These are phyloP conservation scores for Tupaia tana DNA, from an alignment of 2,113 vertebrate species.

Conservation along the genomic window DNA sequence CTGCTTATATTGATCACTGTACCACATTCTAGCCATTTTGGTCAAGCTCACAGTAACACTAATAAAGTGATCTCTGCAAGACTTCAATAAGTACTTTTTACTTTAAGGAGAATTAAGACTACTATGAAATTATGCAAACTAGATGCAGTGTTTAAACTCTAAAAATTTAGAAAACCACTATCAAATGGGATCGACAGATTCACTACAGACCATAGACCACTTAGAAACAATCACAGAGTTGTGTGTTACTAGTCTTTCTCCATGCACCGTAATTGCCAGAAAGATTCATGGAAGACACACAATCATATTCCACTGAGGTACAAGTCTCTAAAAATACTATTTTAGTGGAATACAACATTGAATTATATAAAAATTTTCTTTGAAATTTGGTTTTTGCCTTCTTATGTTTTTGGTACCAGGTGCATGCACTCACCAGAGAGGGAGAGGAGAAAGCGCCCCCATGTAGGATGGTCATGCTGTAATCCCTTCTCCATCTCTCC, in stretches of 20 bases:
- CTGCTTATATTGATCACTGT: not conserved
- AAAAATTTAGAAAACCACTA: slow-evolving; percentile 1
- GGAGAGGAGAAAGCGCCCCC: too few species aligned
- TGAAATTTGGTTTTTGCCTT: not conserved
- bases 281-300: not conserved
- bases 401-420: too few species aligned
- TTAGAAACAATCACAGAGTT: not conserved
- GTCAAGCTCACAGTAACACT: not conserved
- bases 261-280: not conserved
- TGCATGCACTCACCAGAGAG: too few species aligned
- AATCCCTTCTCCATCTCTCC: too few species aligned
- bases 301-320: not conserved
- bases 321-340: slow-evolving; percentile 1
- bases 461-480: too few species aligned
- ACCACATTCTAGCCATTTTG: not conserved
- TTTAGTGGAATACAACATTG: not conserved
- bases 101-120: not conserved
- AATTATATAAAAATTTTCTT: slow-evolving; percentile 16
- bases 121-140: not conserved
- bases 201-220: not conserved
- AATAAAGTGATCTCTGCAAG: not conserved
- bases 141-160: not conserved
- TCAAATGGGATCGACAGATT: not conserved
- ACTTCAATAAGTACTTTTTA: not conserved
- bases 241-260: not conserved